Evolutionary conservation across 2,113 vertebrate genomes (phyloP).

Genomic region (Opisthocomus hoazin): DNA sequence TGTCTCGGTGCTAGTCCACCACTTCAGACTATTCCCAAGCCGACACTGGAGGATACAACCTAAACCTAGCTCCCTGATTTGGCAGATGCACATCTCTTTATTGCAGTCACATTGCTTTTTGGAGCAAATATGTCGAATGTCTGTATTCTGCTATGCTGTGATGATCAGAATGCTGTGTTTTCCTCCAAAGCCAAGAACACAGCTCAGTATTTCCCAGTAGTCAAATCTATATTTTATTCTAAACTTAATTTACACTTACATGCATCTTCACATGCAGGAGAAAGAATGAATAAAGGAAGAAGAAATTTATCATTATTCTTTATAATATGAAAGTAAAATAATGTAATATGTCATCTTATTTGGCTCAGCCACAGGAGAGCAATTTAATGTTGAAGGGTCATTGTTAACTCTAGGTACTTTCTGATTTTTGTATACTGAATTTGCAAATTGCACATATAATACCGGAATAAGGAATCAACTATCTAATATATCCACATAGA

Average conservation of each 20-base stretch:
- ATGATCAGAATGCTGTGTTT: neutral
- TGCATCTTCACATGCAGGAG: neutral
- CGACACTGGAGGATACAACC: neutral
- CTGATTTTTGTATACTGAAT: neutral
- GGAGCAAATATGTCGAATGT: neutral
- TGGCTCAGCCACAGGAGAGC: neutral
- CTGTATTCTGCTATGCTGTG: neutral
- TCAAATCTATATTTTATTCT: neutral
- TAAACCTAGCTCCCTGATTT: neutral
- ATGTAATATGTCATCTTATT: neutral
- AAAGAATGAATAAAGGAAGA: neutral
- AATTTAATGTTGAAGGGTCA: neutral
- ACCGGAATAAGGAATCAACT: neutral
- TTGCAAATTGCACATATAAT: neutral
- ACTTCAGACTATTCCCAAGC: neutral
- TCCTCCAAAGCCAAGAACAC: neutral
- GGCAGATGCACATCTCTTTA: neutral
- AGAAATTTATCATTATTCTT: neutral
- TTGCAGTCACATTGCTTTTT: neutral
- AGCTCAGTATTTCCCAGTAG: neutral
- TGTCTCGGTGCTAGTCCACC: neutral
- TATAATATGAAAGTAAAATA: neutral
- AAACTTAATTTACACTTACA: neutral
- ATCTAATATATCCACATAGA: neutral
- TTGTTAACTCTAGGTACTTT: neutral